Conservation (phyloP, 2,888 invertebrate genomes). For the Diaperis boleti region DNA sequence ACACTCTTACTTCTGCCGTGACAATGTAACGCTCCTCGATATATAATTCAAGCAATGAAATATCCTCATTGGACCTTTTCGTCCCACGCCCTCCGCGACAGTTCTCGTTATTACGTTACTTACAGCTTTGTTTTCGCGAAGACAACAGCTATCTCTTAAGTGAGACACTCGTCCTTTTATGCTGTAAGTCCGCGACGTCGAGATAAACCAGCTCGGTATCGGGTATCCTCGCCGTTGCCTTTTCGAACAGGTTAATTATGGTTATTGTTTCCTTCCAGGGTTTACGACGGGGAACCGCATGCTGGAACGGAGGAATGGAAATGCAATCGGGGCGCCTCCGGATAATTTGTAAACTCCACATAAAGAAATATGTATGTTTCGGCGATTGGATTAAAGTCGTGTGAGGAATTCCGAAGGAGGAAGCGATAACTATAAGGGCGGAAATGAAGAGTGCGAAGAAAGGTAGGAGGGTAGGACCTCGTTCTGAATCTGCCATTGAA, state of each 20-base stretch:
- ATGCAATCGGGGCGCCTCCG: conserved; percentile 14
- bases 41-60: conserved; percentile 28
- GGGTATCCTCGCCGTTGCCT: conserved; percentile 23
- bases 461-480: conserved; percentile 63
- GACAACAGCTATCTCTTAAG: conserved; percentile 25
- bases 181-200: conserved; percentile 16
- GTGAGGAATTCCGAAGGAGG: conserved; percentile 57
- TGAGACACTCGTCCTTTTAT: conserved; percentile 19
- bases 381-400: conserved; percentile 56
- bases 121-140: conserved; percentile 19
- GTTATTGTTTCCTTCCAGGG: conserved; percentile 4
- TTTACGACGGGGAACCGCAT: not conserved
- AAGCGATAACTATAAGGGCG: conserved; percentile 64
- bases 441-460: conserved; percentile 65
- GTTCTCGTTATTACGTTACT: conserved; percentile 18
- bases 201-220: conserved; percentile 25
- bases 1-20: not conserved
- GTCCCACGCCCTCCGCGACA: conserved; percentile 27
- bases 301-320: conserved; percentile 22
- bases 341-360: conserved; percentile 37
- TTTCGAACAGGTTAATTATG: conserved; percentile 24
- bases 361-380: conserved; percentile 43
- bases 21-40: not conserved
- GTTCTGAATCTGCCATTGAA: too few relatives aligned
- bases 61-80: conserved; percentile 29